Conservation (phyloP, 2,888 invertebrate genomes). For the Chrysolina oricalcia region DNA sequence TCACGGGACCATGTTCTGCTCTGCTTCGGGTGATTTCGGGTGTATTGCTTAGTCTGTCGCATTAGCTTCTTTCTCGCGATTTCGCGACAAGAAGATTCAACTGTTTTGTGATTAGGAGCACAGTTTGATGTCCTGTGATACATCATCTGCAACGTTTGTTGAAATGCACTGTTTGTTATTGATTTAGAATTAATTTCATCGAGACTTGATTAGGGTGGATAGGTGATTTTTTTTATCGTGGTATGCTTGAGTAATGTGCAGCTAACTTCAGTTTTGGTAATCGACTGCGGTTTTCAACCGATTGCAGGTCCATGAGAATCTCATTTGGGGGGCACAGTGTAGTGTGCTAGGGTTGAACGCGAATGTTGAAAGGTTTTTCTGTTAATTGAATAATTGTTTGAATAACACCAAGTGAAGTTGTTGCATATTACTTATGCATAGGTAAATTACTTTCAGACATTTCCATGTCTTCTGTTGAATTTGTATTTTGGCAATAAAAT, state of each 20-base stretch:
- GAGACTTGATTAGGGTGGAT: slow-evolving; percentile 7
- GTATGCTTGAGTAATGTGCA: background rate
- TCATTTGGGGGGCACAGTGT: background rate
- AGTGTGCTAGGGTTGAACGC: too few relatives aligned
- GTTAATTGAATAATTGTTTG: too few relatives aligned
- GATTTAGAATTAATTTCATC: background rate
- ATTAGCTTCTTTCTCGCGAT: background rate
- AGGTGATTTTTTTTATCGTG: background rate
- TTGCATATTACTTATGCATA: background rate
- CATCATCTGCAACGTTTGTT: slow-evolving; percentile 1
- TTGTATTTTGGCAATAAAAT: slow-evolving; percentile 25
- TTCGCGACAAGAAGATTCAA: background rate
- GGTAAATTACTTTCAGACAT: background rate
- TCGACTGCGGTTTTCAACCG: too few relatives aligned
- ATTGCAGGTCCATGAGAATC: background rate
- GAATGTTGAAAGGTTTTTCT: too few relatives aligned
- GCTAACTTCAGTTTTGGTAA: background rate
- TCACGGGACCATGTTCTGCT: too few relatives aligned
- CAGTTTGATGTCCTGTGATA: slow-evolving; percentile 11
- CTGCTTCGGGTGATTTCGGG: too few relatives aligned
- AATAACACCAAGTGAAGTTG: background rate
- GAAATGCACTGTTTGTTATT: background rate
- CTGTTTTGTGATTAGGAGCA: background rate
- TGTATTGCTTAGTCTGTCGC: background rate
- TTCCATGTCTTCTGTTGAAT: slow-evolving; percentile 9